These are phyloP conservation scores for Mungos mungo DNA, from an alignment of 2,113 vertebrate species.

Conservation along the genomic window DNA sequence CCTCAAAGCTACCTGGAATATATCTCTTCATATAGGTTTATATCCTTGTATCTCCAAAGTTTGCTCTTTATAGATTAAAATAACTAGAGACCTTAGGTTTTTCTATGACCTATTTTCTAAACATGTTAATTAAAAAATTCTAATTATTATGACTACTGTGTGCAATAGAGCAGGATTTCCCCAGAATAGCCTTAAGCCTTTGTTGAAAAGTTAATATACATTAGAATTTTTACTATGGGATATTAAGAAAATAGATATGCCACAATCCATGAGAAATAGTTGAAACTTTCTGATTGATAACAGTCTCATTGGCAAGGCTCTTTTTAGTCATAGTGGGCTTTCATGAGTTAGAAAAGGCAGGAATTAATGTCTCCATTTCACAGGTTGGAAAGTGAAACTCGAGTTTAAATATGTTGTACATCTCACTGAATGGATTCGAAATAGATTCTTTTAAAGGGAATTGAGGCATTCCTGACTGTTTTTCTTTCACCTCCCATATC, in stretches of 20 bases:
- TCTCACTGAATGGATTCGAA: constrained; percentile 1
- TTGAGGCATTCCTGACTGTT: not conserved
- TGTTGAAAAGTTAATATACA: not conserved
- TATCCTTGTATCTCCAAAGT: not conserved
- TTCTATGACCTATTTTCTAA: constrained; percentile 31
- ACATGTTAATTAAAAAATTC: not conserved
- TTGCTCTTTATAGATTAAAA: constrained; percentile 32
- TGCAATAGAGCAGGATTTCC: not conserved
- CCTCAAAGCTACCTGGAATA: not conserved
- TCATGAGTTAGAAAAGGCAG: not conserved
- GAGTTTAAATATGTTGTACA: not conserved
- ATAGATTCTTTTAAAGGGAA: not conserved
- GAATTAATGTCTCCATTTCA: constrained; percentile 46
- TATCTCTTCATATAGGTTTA: not conserved
- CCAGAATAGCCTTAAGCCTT: not conserved
- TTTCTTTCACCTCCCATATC: not conserved
- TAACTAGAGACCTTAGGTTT: constrained; percentile 26
- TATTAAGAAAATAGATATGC: constrained; percentile 11
- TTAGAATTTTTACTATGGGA: constrained; percentile 17
- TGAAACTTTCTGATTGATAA: constrained; percentile 19
- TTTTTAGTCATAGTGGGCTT: not conserved
- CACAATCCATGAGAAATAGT: not conserved
- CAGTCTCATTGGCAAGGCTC: not conserved
- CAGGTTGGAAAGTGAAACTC: not conserved
- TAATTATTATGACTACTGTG: not conserved